phyloP scores from a whole-genome alignment of 2,797 vertebrate genomes.

The Kryptolebias ocellatus region DNA sequence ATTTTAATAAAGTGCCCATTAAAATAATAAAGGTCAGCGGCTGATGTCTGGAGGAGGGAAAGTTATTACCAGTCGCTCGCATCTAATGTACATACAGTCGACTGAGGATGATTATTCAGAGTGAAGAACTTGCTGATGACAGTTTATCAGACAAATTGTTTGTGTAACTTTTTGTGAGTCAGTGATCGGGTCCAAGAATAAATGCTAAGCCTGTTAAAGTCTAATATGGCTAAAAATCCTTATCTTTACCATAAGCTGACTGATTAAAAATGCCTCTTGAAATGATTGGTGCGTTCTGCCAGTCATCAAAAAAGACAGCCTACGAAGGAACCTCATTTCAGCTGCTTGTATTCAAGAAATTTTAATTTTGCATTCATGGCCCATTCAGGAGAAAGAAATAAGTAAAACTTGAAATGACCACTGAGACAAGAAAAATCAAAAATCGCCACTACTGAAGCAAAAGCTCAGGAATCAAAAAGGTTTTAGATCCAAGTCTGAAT shows the following conservation, averaged over 20 bases:
- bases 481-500: slow-evolving; percentile 16
- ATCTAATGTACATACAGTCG: neutral
- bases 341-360: no score
- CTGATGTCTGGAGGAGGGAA: slow-evolving; percentile 31
- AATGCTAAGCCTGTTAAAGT: neutral
- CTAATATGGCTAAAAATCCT: neutral
- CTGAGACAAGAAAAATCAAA: neutral
- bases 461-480: slow-evolving; percentile 7
- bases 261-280: neutral
- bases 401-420: neutral
- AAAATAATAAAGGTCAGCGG: slow-evolving; percentile 42
- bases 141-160: neutral
- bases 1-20: slow-evolving; percentile 69
- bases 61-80: slow-evolving; percentile 32
- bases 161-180: slow-evolving; percentile 6
- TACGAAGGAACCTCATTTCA: no score
- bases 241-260: neutral
- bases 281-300: neutral
- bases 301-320: no score
- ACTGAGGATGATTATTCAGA: slow-evolving; percentile 17
- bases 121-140: neutral
- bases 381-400: no score
- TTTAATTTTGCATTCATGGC: no score
- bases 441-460: slow-evolving; percentile 2
- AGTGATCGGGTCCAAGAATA: neutral